Percentiles rank a stretch among this genome's conserved stretches.
These are phyloP conservation scores for Platygyra sinensis DNA, from an alignment of 64 coral and sea anemone genomes.

Conservation along the genomic window DNA sequence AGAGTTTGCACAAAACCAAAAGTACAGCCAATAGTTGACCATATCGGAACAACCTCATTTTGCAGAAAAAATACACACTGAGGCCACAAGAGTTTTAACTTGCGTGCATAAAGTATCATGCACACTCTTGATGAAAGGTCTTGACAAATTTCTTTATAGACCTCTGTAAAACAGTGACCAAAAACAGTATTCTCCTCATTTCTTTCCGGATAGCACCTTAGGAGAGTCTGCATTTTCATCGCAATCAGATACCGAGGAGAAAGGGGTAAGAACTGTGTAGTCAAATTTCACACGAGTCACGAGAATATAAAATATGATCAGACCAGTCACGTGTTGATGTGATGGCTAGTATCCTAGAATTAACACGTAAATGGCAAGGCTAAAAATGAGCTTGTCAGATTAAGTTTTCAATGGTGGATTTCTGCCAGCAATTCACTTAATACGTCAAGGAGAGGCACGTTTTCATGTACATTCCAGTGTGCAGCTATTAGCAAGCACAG, in stretches of 20 bases:
- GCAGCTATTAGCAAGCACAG: too few species aligned
- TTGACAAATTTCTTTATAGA: neutral
- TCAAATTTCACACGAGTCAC: neutral
- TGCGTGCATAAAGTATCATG: neutral
- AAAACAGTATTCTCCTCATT: slow-evolving; percentile 1
- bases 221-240: neutral
- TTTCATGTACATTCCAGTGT: too few species aligned
- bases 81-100: neutral
- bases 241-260: neutral
- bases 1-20: neutral
- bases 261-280: neutral
- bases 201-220: neutral
- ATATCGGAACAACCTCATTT: slow-evolving; percentile 2
- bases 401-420: neutral
- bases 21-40: neutral
- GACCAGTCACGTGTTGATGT: neutral
- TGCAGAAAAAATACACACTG: neutral
- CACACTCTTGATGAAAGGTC: neutral
- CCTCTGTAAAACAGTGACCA: neutral
- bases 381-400: neutral
- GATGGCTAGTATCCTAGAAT: neutral
- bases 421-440: neutral
- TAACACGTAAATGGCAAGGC: neutral
- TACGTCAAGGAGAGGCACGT: too few species aligned
- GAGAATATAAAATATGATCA: slow-evolving; percentile 13